Evolutionary conservation across 2,113 vertebrate species (phyloP).

Genomic region (Paracanthobrama guichenoti): DNA sequence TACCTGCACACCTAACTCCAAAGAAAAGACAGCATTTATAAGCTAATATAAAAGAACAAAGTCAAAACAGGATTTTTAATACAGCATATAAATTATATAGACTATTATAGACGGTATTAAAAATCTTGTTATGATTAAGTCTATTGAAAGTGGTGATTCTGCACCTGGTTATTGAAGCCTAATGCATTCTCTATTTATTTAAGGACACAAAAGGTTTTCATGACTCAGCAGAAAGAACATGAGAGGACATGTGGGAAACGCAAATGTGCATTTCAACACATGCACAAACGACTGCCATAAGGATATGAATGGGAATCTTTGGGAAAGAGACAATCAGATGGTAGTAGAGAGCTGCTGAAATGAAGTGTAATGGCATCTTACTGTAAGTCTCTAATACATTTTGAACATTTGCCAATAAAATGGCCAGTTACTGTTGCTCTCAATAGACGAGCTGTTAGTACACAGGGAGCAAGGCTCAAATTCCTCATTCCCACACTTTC

Average conservation of each 20-base stretch:
- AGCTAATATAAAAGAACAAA: not conserved
- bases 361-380: not conserved
- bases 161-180: not conserved
- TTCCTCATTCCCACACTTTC: not conserved
- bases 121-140: not conserved
- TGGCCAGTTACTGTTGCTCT: not conserved
- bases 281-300: not conserved
- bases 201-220: not conserved
- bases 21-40: not conserved
- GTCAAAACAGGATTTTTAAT: not conserved
- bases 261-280: not conserved
- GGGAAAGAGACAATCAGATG: constrained; percentile 18
- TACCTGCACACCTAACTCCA: not conserved
- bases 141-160: not conserved
- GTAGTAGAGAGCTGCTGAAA: not conserved
- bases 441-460: not conserved
- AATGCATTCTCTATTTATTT: not conserved
- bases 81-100: not conserved
- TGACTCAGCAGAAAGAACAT: not conserved
- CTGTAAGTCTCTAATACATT: not conserved
- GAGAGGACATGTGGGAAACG: not conserved
- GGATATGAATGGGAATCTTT: constrained; percentile 6
- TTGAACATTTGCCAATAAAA: not conserved
- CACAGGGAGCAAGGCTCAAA: not conserved
- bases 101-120: no score